Conservation (phyloP, 2,113 vertebrate species). For the Odontesthes bonariensis region DNA sequence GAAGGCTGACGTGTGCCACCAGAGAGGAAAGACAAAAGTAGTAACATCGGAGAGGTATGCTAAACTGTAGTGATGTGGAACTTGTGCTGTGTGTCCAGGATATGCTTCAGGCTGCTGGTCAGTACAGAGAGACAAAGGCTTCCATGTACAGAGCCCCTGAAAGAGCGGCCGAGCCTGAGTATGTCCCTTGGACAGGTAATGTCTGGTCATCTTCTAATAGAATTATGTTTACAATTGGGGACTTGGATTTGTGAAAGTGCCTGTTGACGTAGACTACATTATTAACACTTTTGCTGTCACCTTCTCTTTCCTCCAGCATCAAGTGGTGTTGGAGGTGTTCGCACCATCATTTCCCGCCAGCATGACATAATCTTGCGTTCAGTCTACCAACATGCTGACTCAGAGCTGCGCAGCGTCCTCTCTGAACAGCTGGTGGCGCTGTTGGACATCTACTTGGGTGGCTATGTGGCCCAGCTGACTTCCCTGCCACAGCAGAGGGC, state of each 20-base stretch:
- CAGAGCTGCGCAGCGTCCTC: conserved; percentile 85
- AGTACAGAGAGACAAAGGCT: conserved; percentile 89
- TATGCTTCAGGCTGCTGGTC: conserved; percentile 90
- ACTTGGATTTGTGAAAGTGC: too few relatives aligned
- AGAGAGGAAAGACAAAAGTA: too few relatives aligned
- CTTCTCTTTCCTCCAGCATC: conserved; percentile 80
- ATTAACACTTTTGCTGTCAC: too few relatives aligned
- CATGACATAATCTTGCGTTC: conserved; percentile 88
- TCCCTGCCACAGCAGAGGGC: conserved; percentile 84
- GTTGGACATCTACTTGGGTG: conserved; percentile 88
- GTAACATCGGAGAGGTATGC: not conserved
- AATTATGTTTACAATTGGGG: too few relatives aligned
- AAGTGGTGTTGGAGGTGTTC: conserved; percentile 80
- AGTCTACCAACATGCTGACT: conserved; percentile 92
- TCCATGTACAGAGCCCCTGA: conserved; percentile 88
- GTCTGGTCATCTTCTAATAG: not conserved
- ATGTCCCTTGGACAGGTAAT: conserved; percentile 95
- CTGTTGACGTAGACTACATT: too few relatives aligned
- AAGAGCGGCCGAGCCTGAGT: conserved; percentile 87
- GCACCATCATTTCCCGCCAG: conserved; percentile 85
- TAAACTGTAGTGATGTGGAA: too few relatives aligned
- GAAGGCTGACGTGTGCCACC: accelerated
- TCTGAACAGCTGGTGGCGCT: conserved; percentile 93
- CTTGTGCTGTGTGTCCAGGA: conserved; percentile 81
- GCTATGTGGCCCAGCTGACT: conserved; percentile 91